Conservation (phyloP, 2,113 vertebrate genomes). For the Platanista minor region DNA sequence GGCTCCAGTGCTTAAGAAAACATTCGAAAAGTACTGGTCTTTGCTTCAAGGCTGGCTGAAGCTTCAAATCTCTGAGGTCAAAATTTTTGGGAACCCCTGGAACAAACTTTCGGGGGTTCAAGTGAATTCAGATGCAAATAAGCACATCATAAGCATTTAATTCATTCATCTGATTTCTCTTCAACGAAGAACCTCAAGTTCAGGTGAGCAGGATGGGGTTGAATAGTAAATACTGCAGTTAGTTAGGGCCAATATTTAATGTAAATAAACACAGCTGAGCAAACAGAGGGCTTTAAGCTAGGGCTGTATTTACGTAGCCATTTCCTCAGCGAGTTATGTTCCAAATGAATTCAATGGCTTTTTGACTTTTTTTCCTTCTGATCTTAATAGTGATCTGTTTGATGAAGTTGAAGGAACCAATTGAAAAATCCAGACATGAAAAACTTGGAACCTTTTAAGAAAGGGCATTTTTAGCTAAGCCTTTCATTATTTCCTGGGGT, state of each 20-base stretch:
- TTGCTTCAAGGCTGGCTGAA: neutral
- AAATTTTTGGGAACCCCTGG: neutral
- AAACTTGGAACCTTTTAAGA: neutral
- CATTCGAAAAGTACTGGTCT: neutral
- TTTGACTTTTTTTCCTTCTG: slow-evolving; percentile 18
- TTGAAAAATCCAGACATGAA: neutral
- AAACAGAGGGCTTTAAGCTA: slow-evolving; percentile 52
- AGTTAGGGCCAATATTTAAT: slow-evolving; percentile 38
- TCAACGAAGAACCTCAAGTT: neutral
- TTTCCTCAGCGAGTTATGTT: slow-evolving; percentile 52
- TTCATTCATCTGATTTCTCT: neutral
- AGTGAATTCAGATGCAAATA: neutral
- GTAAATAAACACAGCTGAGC: slow-evolving; percentile 67
- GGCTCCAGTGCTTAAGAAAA: neutral
- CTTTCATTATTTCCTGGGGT: neutral
- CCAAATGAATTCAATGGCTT: slow-evolving; percentile 48
- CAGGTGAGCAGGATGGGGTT: slow-evolving; percentile 46
- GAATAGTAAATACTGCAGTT: slow-evolving; percentile 28
- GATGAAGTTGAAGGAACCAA: neutral
- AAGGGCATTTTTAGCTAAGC: neutral
- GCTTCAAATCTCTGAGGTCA: neutral
- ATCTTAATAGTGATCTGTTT: slow-evolving; percentile 33
- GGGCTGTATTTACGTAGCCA: slow-evolving; percentile 52
- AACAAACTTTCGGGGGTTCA: neutral
- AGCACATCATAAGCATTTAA: neutral